Evolutionary conservation across 2,888 invertebrate species (phyloP), one percentile per base, ranked within the genome.

Genomic region (Slavum lentiscoides): DNA sequence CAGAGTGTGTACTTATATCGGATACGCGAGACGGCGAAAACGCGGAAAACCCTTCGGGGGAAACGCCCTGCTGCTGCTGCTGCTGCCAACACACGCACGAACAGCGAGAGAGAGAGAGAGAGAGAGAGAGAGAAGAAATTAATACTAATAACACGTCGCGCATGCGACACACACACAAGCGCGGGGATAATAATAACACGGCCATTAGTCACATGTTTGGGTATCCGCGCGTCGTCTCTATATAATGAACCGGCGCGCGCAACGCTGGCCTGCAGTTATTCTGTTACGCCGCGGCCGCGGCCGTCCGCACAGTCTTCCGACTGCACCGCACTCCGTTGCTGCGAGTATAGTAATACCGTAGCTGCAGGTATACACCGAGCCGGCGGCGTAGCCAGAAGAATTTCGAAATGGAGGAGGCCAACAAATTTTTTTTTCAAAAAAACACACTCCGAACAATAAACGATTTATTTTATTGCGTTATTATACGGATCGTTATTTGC

Each of bases 151-250:
- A 74, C 55, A 66, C 5, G 37, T 49, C 5, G 37, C 23, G n/a
- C 37, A 53, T 30, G n/a, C n/a, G n/a, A 53, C 15, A 58, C 66
- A 21, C n/a, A n/a, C 59, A 43, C 39, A 72, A 61, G 30, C 30
- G 62, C 62, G 8, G 23, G 17, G 4, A n/a, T 74, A 64, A 74
- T 74, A 64, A 74, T 55, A 66, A 74, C 66, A 43, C 19, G 43
- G 67, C 75, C 67, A 67, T 75, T 75, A 68, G 67, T 67, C 75
- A 68, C 67, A 75, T 75, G 75, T 75, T 75, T 59, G 58, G 67
- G 58, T 75, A 75, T 67, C 39, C 43, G 43, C 43, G 43, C 67
- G 7, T 67, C 58, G n/a, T n/a, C n/a, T n/a, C n/a, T n/a, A n/a
- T n/a, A n/a, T 67, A 67, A 75, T 59, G 67, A 67, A 75, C 75